phyloP scores from a whole-genome alignment of 2,888 invertebrate species.

The Synanthedon vespiformis region DNA sequence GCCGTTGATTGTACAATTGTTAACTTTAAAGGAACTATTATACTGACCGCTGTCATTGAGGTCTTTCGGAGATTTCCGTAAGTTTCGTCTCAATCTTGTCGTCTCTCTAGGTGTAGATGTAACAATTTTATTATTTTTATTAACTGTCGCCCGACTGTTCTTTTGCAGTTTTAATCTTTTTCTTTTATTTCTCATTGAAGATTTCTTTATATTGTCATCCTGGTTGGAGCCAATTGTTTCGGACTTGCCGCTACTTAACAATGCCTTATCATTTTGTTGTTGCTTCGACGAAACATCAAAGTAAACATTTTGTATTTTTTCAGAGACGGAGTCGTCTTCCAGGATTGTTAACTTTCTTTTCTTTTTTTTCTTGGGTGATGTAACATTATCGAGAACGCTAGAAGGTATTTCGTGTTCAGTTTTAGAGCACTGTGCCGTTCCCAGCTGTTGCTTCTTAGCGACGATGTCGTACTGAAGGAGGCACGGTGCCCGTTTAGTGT shows the following conservation, averaged over 20 bases:
- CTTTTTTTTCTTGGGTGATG: constrained; percentile 40
- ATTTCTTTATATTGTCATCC: constrained; percentile 49
- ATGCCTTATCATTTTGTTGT: constrained; percentile 21
- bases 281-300: constrained; percentile 39
- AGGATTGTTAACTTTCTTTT: constrained; percentile 43
- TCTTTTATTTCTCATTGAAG: constrained; percentile 29
- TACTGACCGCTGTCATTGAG: constrained; percentile 28
- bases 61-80: constrained; percentile 31
- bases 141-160: constrained; percentile 20
- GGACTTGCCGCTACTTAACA: constrained; percentile 30
- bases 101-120: constrained; percentile 48
- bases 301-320: constrained; percentile 40
- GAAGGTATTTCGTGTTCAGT: constrained; percentile 26
- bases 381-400: constrained; percentile 20
- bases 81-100: constrained; percentile 35
- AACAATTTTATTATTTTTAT: constrained; percentile 42
- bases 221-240: constrained; percentile 37
- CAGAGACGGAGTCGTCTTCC: constrained; percentile 40
- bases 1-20: constrained; percentile 25
- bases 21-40: constrained; percentile 38
- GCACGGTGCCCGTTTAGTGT: constrained; percentile 58
- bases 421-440: constrained; percentile 35
- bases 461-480: constrained; percentile 49
- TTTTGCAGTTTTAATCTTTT: constrained; percentile 34
- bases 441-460: constrained; percentile 29